Conservation (phyloP, 1,140 invertebrate species). For the Bombus waltoni region DNA sequence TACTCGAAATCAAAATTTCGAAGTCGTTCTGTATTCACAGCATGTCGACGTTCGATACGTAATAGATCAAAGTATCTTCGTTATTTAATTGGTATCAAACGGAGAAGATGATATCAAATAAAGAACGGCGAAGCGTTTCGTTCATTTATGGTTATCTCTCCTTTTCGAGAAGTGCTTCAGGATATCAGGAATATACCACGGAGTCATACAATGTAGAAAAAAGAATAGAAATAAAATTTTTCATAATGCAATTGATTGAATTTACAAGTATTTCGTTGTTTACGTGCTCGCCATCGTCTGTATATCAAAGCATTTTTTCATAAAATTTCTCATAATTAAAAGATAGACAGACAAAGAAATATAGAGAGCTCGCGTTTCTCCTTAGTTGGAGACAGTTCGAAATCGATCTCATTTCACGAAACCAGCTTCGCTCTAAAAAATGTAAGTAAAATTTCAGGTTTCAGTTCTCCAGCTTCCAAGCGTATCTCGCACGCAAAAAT, state of each 20-base stretch:
- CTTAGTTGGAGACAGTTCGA: neutral
- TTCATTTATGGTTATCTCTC: too few species aligned
- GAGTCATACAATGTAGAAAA: neutral
- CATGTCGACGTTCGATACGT: too few species aligned
- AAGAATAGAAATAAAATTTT: too few species aligned
- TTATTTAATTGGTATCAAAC: too few species aligned
- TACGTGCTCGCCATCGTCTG: neutral
- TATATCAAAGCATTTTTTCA: neutral
- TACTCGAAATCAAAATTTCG: neutral
- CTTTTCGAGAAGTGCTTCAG: too few species aligned
- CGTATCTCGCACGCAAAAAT: constrained; percentile 3
- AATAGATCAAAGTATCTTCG: too few species aligned
- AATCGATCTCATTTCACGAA: neutral
- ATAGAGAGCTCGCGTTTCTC: neutral
- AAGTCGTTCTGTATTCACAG: neutral
- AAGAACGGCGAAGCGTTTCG: too few species aligned
- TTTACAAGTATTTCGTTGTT: neutral
- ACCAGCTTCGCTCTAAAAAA: neutral
- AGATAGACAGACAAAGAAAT: neutral
- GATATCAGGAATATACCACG: neutral
- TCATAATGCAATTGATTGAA: neutral
- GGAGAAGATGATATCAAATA: too few species aligned
- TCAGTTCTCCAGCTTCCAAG: neutral
- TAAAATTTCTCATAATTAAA: neutral
- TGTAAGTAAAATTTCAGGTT: neutral